These are phyloP conservation scores for Hypsopygia costalis DNA, from an alignment of 2,888 invertebrate genomes.

Conservation along the genomic window DNA sequence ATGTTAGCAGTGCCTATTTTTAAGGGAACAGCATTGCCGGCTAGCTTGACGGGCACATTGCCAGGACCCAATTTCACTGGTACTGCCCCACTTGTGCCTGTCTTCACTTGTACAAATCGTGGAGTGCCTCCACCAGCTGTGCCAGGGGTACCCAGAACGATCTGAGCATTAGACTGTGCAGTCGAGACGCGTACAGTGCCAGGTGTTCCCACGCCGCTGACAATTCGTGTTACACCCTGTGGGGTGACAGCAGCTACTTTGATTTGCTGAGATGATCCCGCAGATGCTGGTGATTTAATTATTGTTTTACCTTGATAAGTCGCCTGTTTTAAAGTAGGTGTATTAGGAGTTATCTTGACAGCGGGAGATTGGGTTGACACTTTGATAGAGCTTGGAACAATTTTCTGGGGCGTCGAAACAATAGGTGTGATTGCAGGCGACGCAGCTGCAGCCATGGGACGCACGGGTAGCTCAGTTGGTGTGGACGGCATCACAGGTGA, in stretches of 20 bases:
- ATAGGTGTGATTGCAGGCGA: slow-evolving; percentile 43
- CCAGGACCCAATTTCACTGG: slow-evolving; percentile 63
- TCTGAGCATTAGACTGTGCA: slow-evolving; percentile 58
- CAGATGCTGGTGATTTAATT: slow-evolving; percentile 41
- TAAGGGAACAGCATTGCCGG: slow-evolving; percentile 57
- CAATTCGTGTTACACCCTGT: slow-evolving; percentile 65
- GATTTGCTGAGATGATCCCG: slow-evolving; percentile 62
- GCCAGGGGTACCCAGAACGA: slow-evolving; percentile 48
- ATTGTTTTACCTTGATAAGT: slow-evolving; percentile 56
- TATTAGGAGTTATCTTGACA: slow-evolving; percentile 62
- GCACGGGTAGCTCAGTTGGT: slow-evolving; percentile 34
- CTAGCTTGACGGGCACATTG: slow-evolving; percentile 60
- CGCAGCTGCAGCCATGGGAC: slow-evolving; percentile 41
- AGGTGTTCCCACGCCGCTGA: slow-evolving; percentile 60
- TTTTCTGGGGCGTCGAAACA: slow-evolving; percentile 59
- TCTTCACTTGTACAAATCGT: slow-evolving; percentile 68
- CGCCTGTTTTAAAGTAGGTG: slow-evolving; percentile 57
- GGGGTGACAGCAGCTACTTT: slow-evolving; percentile 68
- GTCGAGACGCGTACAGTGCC: slow-evolving; percentile 60
- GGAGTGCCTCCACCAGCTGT: slow-evolving; percentile 52
- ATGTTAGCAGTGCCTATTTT: slow-evolving; percentile 65
- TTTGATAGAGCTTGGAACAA: slow-evolving; percentile 52
- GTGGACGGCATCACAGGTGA: slow-evolving; percentile 45
- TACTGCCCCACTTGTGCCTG: slow-evolving; percentile 47
- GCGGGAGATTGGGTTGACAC: slow-evolving; percentile 47